phyloP scores from a whole-genome alignment of 2,888 invertebrate species.

The Rhingia rostrata region DNA sequence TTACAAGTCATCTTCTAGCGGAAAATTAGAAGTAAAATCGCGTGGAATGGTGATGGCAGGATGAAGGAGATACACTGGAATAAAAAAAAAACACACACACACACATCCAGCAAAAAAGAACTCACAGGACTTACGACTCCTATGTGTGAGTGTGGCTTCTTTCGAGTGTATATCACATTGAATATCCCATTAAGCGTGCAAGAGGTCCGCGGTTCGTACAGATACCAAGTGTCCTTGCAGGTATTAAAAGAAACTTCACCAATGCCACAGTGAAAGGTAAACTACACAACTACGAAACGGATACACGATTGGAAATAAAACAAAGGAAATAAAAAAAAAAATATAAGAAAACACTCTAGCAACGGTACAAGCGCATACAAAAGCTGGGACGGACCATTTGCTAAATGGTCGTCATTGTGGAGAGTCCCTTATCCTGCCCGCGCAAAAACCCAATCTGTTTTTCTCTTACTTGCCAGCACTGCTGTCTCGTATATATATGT shows the following conservation, averaged over 20 bases:
- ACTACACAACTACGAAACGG: not conserved
- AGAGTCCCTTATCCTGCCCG: conserved; percentile 24
- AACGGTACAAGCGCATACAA: conserved; percentile 44
- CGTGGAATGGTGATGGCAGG: not conserved
- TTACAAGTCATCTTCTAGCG: conserved; percentile 69
- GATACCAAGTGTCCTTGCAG: not conserved
- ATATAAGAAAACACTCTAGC: conserved; percentile 29
- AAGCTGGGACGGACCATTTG: conserved; percentile 58
- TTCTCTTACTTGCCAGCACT: conserved; percentile 3
- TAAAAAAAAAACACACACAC: not conserved
- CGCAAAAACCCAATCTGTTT: conserved; percentile 56
- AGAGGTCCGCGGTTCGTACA: conserved; percentile 44
- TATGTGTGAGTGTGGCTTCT: conserved; percentile 14
- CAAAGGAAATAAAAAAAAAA: conserved; percentile 20
- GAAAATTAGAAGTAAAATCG: conserved; percentile 52
- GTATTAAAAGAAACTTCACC: not conserved
- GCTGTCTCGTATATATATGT: conserved; percentile 13
- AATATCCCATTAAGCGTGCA: conserved; percentile 37
- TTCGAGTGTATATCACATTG: conserved; percentile 6
- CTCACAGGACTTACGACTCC: not conserved
- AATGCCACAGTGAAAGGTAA: conserved; percentile 10
- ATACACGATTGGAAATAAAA: conserved; percentile 15
- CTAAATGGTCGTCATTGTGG: conserved; percentile 50
- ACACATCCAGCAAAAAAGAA: not conserved
- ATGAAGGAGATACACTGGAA: not conserved